These are phyloP conservation scores for Caloenas nicobarica DNA, from an alignment of 2,113 vertebrate genomes.

Conservation along the genomic window DNA sequence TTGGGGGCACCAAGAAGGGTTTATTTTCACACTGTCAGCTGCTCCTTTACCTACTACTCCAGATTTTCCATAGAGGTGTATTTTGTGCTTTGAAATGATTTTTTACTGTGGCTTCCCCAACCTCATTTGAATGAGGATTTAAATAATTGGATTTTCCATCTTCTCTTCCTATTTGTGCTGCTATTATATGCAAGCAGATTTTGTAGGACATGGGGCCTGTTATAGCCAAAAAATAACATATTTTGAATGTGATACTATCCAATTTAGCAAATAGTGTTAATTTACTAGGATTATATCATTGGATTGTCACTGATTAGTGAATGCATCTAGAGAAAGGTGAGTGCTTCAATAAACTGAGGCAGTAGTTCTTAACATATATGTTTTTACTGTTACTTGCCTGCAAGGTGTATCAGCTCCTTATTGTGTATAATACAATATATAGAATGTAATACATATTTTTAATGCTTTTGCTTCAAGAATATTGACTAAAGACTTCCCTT, in stretches of 20 bases:
- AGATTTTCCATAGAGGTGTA: neutral
- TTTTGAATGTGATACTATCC: neutral
- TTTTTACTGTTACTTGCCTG: constrained; percentile 8
- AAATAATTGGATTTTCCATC: neutral
- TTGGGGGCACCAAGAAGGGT: neutral
- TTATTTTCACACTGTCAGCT: neutral
- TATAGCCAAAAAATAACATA: neutral
- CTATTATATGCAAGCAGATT: neutral
- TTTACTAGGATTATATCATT: neutral
- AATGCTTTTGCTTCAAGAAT: neutral
- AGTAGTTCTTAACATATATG: neutral
- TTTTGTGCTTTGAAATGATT: neutral
- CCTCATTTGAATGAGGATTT: constrained; percentile 16
- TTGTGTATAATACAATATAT: neutral
- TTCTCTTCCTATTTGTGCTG: neutral
- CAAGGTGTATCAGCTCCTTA: neutral
- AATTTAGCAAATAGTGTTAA: neutral
- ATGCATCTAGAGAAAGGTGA: neutral
- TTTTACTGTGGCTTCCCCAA: neutral
- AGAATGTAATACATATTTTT: neutral
- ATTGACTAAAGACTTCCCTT: constrained; percentile 2
- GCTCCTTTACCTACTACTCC: neutral
- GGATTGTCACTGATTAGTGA: neutral
- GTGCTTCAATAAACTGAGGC: neutral
- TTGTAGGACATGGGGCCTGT: neutral